Conservation (phyloP, 2,797 vertebrate genomes). For the Anguilla megastoma region DNA sequence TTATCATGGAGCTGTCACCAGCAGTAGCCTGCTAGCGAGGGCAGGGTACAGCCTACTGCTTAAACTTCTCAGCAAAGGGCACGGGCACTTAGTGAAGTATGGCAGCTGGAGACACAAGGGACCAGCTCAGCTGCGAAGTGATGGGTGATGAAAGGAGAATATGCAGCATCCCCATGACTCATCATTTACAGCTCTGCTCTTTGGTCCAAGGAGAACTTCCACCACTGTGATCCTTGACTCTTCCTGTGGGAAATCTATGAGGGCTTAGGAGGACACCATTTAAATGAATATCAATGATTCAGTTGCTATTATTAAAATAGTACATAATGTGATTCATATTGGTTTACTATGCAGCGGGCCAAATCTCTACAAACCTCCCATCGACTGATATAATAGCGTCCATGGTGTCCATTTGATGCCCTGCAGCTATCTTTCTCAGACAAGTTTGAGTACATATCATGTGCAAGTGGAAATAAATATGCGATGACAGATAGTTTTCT, state of each 20-base stretch:
- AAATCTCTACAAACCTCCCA: background rate
- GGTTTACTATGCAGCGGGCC: background rate
- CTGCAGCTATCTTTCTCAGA: background rate
- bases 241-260: background rate
- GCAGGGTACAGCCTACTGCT: background rate
- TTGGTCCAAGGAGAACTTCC: background rate
- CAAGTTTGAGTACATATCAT: background rate
- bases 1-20: constrained; percentile 5
- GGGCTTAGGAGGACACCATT: background rate
- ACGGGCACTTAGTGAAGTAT: background rate
- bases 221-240: background rate
- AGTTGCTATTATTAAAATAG: background rate
- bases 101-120: constrained; percentile 6
- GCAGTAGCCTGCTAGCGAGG: background rate
- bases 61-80: background rate
- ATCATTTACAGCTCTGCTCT: background rate
- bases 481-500: background rate
- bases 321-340: background rate
- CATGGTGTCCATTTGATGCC: constrained; percentile 27
- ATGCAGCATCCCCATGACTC: background rate
- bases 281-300: background rate
- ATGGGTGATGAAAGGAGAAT: background rate
- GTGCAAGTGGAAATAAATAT: background rate
- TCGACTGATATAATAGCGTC: constrained; percentile 31
- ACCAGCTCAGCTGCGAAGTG: background rate